Evolutionary conservation across 2,888 invertebrate genomes (phyloP).

Genomic region (Sceliomorpha sp.): DNA sequence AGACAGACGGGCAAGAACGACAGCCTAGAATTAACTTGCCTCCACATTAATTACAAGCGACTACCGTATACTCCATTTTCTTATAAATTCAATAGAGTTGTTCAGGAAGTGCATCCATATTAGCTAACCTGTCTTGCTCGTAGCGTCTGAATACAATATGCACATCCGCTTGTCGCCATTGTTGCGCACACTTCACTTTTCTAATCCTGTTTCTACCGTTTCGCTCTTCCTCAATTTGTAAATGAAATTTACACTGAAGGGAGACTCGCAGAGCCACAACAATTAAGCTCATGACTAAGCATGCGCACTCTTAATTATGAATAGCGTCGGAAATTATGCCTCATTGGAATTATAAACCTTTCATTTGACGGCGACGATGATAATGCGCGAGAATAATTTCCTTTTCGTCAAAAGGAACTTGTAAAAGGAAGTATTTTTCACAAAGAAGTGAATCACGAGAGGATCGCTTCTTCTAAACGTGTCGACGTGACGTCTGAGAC

Average conservation of each 20-base stretch:
- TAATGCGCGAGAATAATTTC: conserved; percentile 15
- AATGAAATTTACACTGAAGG: conserved; percentile 20
- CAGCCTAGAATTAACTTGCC: conserved; percentile 71
- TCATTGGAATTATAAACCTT: too few species aligned
- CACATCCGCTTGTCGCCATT: conserved; percentile 23
- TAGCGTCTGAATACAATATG: conserved; percentile 7
- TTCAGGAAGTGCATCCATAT: conserved; percentile 64
- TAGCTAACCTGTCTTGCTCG: conserved; percentile 32
- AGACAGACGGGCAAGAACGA: conserved; percentile 62
- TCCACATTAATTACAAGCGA: conserved; percentile 51
- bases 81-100: conserved; percentile 67
- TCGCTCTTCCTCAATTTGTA: conserved; percentile 36
- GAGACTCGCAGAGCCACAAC: conserved; percentile 13
- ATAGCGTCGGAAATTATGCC: conserved; percentile 4
- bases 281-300: conserved; percentile 50
- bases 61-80: conserved; percentile 60
- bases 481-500: conserved; percentile 49
- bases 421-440: conserved; percentile 42
- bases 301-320: conserved; percentile 6
- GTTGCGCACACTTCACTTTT: conserved; percentile 1
- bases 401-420: conserved; percentile 2
- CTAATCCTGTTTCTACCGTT: not conserved
- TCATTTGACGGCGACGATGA: conserved; percentile 17
- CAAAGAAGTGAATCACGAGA: conserved; percentile 46
- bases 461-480: conserved; percentile 30